Evolutionary conservation across 2,113 vertebrate species (phyloP).

Genomic region (Ictalurus punctatus): DNA sequence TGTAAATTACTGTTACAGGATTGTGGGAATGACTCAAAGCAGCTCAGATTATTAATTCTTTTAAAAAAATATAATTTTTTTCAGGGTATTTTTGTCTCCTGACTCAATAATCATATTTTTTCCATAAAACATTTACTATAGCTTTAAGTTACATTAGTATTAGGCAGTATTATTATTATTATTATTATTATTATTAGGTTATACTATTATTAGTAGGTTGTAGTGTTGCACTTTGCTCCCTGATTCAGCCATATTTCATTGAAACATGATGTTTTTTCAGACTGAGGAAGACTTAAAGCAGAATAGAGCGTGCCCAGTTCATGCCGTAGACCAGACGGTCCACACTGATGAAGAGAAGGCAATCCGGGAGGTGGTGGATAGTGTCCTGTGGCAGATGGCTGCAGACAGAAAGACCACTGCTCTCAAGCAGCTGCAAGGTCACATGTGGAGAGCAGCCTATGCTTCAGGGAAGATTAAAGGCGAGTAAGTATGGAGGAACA

Average conservation of each 20-base stretch:
- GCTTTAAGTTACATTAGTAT: neutral
- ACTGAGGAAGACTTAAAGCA: constrained; percentile 87
- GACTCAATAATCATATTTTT: too few species aligned
- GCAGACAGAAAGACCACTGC: constrained; percentile 93
- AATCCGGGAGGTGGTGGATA: constrained; percentile 87
- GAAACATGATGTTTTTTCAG: constrained; percentile 63
- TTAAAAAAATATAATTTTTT: neutral
- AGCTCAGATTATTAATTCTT: neutral
- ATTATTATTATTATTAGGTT: too few species aligned
- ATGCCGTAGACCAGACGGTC: constrained; percentile 75
- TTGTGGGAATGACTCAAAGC: neutral
- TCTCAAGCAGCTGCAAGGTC: constrained; percentile 93
- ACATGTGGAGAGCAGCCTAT: constrained; percentile 94
- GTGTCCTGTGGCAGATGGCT: constrained; percentile 94
- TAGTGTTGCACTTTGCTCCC: neutral
- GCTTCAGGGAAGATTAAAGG: constrained; percentile 85
- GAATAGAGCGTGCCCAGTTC: constrained; percentile 82
- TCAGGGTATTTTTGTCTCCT: neutral
- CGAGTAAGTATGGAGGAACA: constrained; percentile 83
- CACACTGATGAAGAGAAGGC: constrained; percentile 80
- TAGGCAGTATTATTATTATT: neutral
- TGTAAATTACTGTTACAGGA: neutral
- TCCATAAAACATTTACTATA: neutral
- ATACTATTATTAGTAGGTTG: neutral
- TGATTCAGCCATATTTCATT: neutral